Percentiles rank a stretch among this genome's conserved stretches.
These are phyloP conservation scores for Aepyceros melampus DNA, from an alignment of 2,113 vertebrate genomes.

Conservation along the genomic window DNA sequence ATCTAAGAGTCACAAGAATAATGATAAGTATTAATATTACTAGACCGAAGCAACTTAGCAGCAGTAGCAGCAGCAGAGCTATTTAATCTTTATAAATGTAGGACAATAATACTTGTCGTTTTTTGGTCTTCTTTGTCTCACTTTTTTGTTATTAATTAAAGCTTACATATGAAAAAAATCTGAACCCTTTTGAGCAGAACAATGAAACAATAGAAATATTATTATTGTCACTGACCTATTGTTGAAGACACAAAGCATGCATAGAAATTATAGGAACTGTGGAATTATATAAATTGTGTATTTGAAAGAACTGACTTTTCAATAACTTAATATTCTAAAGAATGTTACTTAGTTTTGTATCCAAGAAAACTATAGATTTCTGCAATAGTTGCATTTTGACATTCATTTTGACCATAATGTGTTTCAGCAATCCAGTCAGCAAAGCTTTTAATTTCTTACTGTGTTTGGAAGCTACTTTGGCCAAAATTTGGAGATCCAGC, in stretches of 20 bases:
- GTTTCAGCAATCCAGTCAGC: constrained; percentile 52
- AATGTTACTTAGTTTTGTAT: not conserved
- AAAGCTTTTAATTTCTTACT: constrained; percentile 65
- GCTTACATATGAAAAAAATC: not conserved
- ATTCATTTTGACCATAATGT: not conserved
- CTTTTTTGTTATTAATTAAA: not conserved
- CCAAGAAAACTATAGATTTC: not conserved
- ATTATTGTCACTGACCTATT: not conserved
- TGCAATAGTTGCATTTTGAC: not conserved
- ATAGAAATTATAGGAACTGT: not conserved
- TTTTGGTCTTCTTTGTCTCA: not conserved
- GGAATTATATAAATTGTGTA: not conserved
- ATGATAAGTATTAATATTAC: not conserved
- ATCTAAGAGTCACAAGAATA: not conserved
- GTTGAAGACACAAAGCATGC: not conserved
- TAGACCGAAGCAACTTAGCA: not conserved
- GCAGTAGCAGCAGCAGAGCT: not conserved
- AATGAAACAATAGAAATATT: not conserved
- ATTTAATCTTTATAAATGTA: not conserved
- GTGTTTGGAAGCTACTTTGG: constrained; percentile 43
- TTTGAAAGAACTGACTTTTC: not conserved
- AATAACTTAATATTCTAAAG: not conserved
- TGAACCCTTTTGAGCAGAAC: not conserved
- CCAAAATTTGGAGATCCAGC: not conserved
- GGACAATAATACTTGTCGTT: not conserved